Percentiles rank a stretch among this genome's conserved stretches.
Evolutionary conservation across 2,797 vertebrate genomes (phyloP).

Genomic region (Peromyscus attwateri): DNA sequence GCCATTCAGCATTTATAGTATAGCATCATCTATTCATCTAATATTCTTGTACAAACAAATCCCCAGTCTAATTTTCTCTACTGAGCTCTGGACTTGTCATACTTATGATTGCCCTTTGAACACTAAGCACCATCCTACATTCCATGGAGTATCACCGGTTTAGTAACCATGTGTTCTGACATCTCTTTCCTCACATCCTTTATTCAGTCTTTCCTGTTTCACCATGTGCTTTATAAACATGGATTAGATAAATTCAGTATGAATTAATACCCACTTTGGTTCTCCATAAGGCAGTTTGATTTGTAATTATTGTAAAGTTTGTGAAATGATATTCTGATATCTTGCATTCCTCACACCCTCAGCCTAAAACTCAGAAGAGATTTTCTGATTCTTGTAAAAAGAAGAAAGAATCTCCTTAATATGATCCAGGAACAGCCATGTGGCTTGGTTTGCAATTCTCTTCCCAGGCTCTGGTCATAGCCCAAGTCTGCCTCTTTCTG

Average conservation of each 20-base stretch:
- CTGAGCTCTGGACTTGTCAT: neutral
- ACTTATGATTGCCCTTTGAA: neutral
- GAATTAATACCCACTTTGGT: neutral
- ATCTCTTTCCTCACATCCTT: neutral
- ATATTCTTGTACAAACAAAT: neutral
- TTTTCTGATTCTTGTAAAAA: neutral
- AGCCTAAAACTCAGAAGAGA: neutral
- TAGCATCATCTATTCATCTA: neutral
- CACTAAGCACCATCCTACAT: neutral
- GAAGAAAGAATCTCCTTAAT: neutral
- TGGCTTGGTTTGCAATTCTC: neutral
- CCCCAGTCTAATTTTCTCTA: neutral
- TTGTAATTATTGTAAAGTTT: neutral
- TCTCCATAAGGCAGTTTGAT: neutral
- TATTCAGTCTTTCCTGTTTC: neutral
- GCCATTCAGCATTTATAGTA: neutral
- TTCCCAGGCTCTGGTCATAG: neutral
- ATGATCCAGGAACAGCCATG: neutral
- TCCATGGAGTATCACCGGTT: neutral
- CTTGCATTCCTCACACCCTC: neutral
- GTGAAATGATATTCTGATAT: neutral
- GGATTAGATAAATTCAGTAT: neutral
- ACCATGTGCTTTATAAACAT: neutral
- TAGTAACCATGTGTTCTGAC: neutral
- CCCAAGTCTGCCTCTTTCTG: neutral